These are phyloP conservation scores for Cataglyphis hispanica DNA, from an alignment of 1,140 invertebrate genomes.

Conservation along the genomic window DNA sequence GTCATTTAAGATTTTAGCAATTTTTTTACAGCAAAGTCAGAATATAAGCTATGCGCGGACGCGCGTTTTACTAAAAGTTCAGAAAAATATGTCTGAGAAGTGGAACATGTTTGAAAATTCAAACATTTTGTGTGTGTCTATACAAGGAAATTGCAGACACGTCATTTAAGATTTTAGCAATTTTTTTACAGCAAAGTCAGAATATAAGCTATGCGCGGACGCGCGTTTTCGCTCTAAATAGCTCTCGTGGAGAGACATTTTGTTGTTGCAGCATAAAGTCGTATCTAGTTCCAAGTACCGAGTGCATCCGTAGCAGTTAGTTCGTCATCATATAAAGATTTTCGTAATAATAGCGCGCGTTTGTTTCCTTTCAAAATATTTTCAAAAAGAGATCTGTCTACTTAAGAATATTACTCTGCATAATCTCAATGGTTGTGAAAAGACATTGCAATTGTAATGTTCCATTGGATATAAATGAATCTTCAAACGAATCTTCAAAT, in stretches of 20 bases:
- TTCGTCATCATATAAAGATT: not conserved
- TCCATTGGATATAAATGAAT: not conserved
- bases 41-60: too few species aligned
- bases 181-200: conserved; percentile 23
- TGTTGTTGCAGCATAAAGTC: conserved; percentile 1
- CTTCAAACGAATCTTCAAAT: not conserved
- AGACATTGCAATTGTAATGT: not conserved
- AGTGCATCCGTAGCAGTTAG: not conserved
- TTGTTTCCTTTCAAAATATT: not conserved
- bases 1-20: too few species aligned
- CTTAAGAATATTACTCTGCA: not conserved
- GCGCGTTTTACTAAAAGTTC: too few species aligned
- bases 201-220: conserved; percentile 25
- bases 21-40: too few species aligned
- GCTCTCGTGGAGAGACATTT: not conserved
- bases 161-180: too few species aligned
- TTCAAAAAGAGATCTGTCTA: not conserved
- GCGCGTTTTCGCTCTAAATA: conserved; percentile 6
- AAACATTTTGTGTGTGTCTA: too few species aligned
- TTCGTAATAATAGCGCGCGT: not conserved
- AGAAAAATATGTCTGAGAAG: too few species aligned
- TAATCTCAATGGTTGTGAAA: not conserved
- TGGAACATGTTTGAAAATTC: too few species aligned
- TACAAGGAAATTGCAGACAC: too few species aligned
- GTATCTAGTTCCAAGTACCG: not conserved